Evolutionary conservation across 92 coral and sea anemone genomes (phyloP).

Genomic region (Parazoanthus swiftii): DNA sequence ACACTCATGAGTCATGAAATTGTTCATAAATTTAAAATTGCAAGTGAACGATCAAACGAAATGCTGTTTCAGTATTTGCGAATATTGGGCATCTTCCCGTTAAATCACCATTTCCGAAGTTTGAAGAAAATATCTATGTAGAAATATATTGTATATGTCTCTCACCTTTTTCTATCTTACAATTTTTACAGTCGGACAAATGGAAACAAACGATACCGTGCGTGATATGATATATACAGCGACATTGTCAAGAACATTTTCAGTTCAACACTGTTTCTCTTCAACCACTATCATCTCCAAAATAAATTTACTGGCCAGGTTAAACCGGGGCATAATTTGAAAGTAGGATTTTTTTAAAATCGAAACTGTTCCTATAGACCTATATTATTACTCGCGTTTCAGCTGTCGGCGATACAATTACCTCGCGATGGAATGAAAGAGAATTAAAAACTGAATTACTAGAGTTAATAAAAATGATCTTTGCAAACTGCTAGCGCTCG

Average conservation of each 20-base stretch:
- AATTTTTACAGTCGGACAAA: slow-evolving; percentile 22
- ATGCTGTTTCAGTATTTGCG: slow-evolving; percentile 39
- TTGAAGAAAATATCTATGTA: slow-evolving; percentile 55
- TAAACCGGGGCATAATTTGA: slow-evolving; percentile 15
- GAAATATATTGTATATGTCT: slow-evolving; percentile 57
- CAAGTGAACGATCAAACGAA: slow-evolving; percentile 61
- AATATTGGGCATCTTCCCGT: slow-evolving; percentile 9
- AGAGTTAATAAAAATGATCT: neutral
- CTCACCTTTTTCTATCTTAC: slow-evolving; percentile 46
- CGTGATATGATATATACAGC: neutral
- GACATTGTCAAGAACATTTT: neutral
- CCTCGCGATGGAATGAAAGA: slow-evolving; percentile 10
- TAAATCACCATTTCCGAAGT: slow-evolving; percentile 27
- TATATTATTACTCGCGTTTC: slow-evolving; percentile 10
- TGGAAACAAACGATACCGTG: slow-evolving; percentile 13
- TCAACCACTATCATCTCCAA: neutral
- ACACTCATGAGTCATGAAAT: slow-evolving; percentile 13
- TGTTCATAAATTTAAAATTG: slow-evolving; percentile 63
- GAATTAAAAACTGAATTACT: slow-evolving; percentile 4
- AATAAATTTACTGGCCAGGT: slow-evolving; percentile 9
- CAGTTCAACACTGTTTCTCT: neutral
- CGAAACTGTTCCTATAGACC: neutral
- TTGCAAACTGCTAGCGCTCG: slow-evolving; percentile 12
- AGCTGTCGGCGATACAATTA: slow-evolving; percentile 10
- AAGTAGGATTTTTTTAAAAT: slow-evolving; percentile 2